A percentile compares a stretch with the other conserved stretches of the same genome.
phyloP scores from a whole-genome alignment of 2,797 vertebrate species.

The Pangasius larnaudii region DNA sequence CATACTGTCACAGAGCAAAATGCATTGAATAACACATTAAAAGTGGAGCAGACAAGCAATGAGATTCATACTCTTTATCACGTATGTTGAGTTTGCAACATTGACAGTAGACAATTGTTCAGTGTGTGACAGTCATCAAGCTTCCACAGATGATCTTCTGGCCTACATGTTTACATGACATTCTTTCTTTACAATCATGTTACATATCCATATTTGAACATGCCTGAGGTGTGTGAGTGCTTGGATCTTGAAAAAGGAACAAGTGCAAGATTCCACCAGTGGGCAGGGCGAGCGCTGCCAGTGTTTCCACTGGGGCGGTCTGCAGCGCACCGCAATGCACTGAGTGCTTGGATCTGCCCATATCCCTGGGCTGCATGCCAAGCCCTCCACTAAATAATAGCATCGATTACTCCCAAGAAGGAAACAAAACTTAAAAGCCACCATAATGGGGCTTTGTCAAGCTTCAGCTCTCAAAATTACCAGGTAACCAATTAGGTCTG shows the following conservation, averaged over 20 bases:
- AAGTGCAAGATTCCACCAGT: slow-evolving; percentile 47
- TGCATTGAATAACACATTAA: not conserved
- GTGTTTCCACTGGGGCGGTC: slow-evolving; percentile 22
- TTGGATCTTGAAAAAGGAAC: slow-evolving; percentile 8
- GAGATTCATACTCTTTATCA: not conserved
- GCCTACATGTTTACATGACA: not conserved
- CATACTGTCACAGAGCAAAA: not conserved
- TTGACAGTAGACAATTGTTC: not conserved
- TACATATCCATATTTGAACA: not conserved
- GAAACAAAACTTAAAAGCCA: slow-evolving; percentile 51
- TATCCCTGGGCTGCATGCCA: slow-evolving; percentile 48
- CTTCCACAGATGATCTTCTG: not conserved
- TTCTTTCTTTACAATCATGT: not conserved
- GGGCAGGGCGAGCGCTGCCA: slow-evolving; percentile 37
- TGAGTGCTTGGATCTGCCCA: slow-evolving; percentile 38
- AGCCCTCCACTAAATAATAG: slow-evolving; percentile 57
- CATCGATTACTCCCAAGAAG: slow-evolving; percentile 58
- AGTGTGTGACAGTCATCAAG: not conserved
- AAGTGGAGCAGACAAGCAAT: not conserved
- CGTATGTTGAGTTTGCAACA: not conserved
- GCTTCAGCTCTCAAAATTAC: slow-evolving; percentile 15
- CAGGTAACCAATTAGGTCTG: slow-evolving; percentile 12
- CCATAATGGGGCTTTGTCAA: slow-evolving; percentile 56
- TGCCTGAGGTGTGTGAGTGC: not conserved
- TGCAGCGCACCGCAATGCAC: slow-evolving; percentile 45